These are phyloP conservation scores for Cheirogaleus major DNA, from an alignment of 2,797 vertebrate genomes.

Conservation along the genomic window DNA sequence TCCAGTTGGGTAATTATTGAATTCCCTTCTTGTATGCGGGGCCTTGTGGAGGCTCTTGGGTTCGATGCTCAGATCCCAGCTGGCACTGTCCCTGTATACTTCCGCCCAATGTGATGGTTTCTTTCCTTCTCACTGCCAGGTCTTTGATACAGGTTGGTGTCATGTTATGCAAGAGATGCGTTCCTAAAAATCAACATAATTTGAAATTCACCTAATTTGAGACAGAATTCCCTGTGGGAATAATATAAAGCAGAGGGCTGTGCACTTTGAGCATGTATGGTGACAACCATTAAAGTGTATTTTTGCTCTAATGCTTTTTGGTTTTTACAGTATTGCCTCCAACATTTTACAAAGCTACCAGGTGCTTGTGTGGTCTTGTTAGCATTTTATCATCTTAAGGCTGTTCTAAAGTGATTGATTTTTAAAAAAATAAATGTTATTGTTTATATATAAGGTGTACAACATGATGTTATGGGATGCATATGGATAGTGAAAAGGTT, in stretches of 20 bases:
- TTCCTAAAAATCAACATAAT: neutral
- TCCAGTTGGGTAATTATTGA: neutral
- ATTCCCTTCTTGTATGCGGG: neutral
- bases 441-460: neutral
- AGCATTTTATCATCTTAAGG: neutral
- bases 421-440: neutral
- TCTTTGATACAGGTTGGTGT: neutral
- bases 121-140: neutral
- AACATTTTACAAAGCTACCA: neutral
- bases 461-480: neutral
- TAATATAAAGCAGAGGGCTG: neutral
- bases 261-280: neutral
- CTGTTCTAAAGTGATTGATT: neutral
- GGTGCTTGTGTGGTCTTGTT: neutral
- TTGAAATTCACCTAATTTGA: neutral
- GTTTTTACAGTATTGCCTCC: neutral
- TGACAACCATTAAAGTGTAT: neutral
- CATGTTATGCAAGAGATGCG: neutral
- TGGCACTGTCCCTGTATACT: neutral
- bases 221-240: neutral
- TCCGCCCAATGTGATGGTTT: neutral
- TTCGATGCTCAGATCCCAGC: neutral
- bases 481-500: neutral
- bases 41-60: neutral
- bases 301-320: neutral